phyloP scores from a whole-genome alignment of 2,113 vertebrate genomes.

The Zosterops lateralis region DNA sequence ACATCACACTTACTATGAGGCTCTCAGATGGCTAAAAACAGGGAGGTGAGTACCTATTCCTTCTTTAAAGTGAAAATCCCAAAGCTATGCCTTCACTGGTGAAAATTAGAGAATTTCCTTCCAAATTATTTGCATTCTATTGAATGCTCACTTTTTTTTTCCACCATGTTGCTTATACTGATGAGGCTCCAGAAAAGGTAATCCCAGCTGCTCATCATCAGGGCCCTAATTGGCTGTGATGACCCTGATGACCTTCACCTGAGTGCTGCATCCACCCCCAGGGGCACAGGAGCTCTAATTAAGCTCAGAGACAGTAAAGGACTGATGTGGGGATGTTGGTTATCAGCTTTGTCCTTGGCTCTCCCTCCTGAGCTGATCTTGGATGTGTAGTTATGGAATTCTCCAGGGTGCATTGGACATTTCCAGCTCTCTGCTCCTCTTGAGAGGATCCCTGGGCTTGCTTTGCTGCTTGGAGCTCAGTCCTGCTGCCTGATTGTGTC shows the following conservation, averaged over 20 bases:
- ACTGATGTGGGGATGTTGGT: rapidly evolving
- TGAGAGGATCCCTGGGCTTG: not conserved
- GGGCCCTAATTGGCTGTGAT: not conserved
- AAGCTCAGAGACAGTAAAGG: not conserved
- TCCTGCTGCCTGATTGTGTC: not conserved
- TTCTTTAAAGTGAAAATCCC: not conserved
- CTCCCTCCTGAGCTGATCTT: rapidly evolving
- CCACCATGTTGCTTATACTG: not conserved
- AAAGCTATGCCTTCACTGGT: not conserved
- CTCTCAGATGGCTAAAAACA: not conserved
- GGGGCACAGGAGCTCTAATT: not conserved
- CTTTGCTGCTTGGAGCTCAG: not conserved
- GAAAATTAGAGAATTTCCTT: not conserved
- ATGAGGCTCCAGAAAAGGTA: not conserved
- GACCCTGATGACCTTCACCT: not conserved
- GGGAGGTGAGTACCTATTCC: not conserved
- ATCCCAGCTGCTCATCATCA: not conserved
- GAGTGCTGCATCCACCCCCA: not conserved
- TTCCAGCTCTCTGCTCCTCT: not conserved
- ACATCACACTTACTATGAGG: not conserved
- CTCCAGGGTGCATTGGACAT: rapidly evolving
- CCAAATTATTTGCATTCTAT: not conserved
- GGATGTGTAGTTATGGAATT: rapidly evolving
- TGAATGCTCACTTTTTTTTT: not conserved
- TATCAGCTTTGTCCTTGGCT: rapidly evolving